These are phyloP conservation scores for Micrasema minimum DNA, from an alignment of 1,140 invertebrate species.

Conservation along the genomic window DNA sequence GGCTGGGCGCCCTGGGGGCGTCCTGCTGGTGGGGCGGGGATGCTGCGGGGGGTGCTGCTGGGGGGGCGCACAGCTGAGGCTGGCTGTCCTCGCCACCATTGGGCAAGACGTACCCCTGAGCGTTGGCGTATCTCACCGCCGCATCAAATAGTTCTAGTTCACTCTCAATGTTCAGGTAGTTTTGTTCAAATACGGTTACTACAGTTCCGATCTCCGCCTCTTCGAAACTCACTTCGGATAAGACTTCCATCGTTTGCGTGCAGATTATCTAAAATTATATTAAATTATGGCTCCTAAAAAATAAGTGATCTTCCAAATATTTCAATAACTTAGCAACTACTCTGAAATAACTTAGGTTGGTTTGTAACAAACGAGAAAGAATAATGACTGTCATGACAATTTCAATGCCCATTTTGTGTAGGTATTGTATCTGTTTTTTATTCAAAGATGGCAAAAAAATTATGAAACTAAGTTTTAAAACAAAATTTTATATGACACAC, in stretches of 20 bases:
- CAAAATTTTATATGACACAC: too few relatives aligned
- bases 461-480: too few relatives aligned
- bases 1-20: neutral
- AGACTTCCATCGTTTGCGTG: conserved; percentile 78
- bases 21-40: neutral
- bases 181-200: conserved; percentile 78
- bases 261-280: conserved; percentile 81
- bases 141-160: conserved; percentile 82
- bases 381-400: too few relatives aligned
- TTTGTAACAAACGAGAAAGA: too few relatives aligned
- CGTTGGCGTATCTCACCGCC: conserved; percentile 73
- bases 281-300: too few relatives aligned
- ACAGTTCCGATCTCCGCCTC: conserved; percentile 80
- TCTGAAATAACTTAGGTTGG: too few relatives aligned
- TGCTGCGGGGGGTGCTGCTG: neutral
- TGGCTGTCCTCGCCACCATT: too few relatives aligned
- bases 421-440: too few relatives aligned
- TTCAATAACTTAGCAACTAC: too few relatives aligned
- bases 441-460: too few relatives aligned
- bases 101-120: conserved; percentile 55
- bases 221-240: conserved; percentile 78
- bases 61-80: conserved; percentile 54
- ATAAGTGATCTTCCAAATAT: too few relatives aligned
- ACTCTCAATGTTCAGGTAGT: conserved; percentile 76
- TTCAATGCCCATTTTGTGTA: too few relatives aligned